Conservation (phyloP, 2,888 invertebrate genomes). For the Cyclophora punctaria region DNA sequence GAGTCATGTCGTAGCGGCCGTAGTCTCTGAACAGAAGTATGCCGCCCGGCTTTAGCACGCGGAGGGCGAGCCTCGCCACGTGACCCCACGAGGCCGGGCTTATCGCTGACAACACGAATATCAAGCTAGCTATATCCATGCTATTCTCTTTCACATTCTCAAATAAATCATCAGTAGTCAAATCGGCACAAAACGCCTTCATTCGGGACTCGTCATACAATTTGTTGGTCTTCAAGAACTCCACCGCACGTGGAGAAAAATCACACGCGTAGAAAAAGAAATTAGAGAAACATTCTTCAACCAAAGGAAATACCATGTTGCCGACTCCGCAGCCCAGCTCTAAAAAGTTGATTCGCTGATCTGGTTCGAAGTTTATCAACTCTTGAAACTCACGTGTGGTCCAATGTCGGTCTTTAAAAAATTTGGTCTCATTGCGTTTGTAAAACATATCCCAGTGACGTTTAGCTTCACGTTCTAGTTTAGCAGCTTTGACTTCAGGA, state of each 20-base stretch:
- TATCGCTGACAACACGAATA: constrained; percentile 97
- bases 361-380: constrained; percentile 74
- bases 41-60: constrained; percentile 83
- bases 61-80: constrained; percentile 78
- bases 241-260: constrained; percentile 92
- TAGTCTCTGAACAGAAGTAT: constrained; percentile 93
- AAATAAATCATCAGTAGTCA: constrained; percentile 81
- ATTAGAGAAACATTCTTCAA: constrained; percentile 81
- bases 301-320: constrained; percentile 93
- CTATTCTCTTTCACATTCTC: constrained; percentile 60
- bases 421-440: constrained; percentile 93
- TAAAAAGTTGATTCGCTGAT: constrained; percentile 76
- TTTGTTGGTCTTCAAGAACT: constrained; percentile 83
- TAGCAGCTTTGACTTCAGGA: constrained; percentile 82
- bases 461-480: constrained; percentile 87
- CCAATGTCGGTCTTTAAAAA: constrained; percentile 98
- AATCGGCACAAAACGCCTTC: constrained; percentile 88
- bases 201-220: constrained; percentile 79
- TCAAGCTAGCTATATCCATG: constrained; percentile 89
- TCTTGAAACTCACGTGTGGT: constrained; percentile 95
- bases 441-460: constrained; percentile 98
- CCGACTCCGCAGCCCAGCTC: constrained; percentile 98
- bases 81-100: constrained; percentile 86
- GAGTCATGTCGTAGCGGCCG: constrained; percentile 96
- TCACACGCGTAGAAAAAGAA: constrained; percentile 91